Conservation (phyloP, 2,797 vertebrate species). For the Onychomys arenicola region DNA sequence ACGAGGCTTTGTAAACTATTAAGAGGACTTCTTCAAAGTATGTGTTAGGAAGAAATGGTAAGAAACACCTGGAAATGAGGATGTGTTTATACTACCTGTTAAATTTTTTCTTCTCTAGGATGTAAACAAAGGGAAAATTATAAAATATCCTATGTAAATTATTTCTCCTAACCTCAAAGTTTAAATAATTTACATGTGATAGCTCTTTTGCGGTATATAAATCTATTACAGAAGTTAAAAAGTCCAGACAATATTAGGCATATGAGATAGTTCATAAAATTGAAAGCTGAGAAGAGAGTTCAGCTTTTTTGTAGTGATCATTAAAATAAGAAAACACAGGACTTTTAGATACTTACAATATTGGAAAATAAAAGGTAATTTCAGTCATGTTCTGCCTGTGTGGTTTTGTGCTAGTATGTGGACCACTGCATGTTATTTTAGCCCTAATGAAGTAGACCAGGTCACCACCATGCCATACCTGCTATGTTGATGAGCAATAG, state of each 20-base stretch:
- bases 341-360: neutral
- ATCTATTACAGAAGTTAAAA: conserved; percentile 1
- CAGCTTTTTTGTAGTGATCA: neutral
- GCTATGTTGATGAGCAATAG: neutral
- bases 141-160: neutral
- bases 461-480: neutral
- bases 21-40: conserved; percentile 58
- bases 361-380: neutral
- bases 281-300: neutral
- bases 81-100: neutral
- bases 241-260: neutral
- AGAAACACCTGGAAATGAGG: conserved; percentile 51
- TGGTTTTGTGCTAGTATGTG: neutral
- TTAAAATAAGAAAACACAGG: neutral
- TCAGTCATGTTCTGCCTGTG: neutral
- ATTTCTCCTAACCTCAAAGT: neutral
- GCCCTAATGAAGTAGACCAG: neutral
- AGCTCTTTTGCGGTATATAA: neutral
- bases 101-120: conserved; percentile 11
- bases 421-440: neutral
- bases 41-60: conserved; percentile 69
- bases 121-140: neutral
- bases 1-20: conserved; percentile 48
- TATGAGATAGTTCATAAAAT: neutral
- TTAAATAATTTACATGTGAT: neutral